Base-by-base conservation (phyloP, 2,888 invertebrate species). In the Perdita meconis region DNA sequence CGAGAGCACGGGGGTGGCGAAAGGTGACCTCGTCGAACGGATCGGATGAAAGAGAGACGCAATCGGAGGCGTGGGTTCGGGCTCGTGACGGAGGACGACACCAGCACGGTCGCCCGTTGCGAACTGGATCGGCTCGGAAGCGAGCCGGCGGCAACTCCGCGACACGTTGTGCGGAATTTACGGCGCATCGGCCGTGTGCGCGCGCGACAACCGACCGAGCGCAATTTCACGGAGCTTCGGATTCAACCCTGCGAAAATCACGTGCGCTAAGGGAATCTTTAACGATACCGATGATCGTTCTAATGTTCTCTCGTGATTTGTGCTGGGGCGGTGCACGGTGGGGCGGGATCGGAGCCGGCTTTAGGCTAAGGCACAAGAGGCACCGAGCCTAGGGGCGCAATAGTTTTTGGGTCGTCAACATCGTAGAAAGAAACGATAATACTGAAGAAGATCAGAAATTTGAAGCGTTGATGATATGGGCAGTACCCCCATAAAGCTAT, bases 111-210 rank as follows among this genome's bases (percentile, higher is more conserved):
- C 63, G 85, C 85, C 72, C 78, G 84, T 80, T 59, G 75, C 75
- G 72, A 80, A 84, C 84, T 84, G 85, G 85, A 84, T 85, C 83
- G 66, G 55, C 70, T 71, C 57, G n/a, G n/a, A n/a, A n/a, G n/a
- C 76, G 65, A 73, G 70, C 73, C 69, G 73, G 50, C 84, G 61
- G 61, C 16, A 53, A 44, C 40, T 30, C 44, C 44, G 57, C 83
- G 73, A 74, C 76, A 79, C 84, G 71, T 82, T 77, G 70, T 61
- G 59, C 72, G 78, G 72, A 83, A 75, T 75, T 85, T 75, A 80
- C 80, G 78, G 75, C 83, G 83, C 85, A 75, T 77, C 84, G 75
- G 63, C 34, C 60, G 63, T 71, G 63, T 71, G 38, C 63, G 83
- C 69, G 81, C 68, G 66, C 53, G 64, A 59, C 72, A 63, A 61